A percentile compares a stretch with the other conserved stretches of the same genome.
Evolutionary conservation across 2,113 vertebrate species (phyloP).

Genomic region (Sciurus niger): DNA sequence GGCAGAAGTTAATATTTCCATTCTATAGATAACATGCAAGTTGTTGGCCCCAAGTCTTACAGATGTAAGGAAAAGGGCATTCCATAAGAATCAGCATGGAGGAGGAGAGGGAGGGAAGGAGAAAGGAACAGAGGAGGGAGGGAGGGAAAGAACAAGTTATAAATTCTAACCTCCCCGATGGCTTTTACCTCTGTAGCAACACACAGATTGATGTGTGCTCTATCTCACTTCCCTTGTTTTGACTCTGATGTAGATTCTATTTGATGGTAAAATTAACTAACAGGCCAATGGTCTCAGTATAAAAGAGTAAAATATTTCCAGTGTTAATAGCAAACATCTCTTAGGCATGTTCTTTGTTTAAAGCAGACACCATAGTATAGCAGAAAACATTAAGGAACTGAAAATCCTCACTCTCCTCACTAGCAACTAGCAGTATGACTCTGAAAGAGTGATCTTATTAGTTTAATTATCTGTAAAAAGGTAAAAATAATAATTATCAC

Average conservation of each 20-base stretch:
- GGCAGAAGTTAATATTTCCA: neutral
- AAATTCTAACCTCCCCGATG: neutral
- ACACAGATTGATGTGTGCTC: neutral
- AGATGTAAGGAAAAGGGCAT: neutral
- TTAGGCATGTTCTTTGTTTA: neutral
- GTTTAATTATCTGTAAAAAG: neutral
- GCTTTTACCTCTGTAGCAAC: neutral
- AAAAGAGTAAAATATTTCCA: neutral
- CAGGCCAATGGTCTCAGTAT: neutral
- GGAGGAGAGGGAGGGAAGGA: neutral
- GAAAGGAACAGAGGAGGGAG: no score
- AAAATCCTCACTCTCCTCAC: neutral
- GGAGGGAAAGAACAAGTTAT: no score
- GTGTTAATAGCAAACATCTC: neutral
- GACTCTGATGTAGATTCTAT: neutral
- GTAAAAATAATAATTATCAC: neutral
- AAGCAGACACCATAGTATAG: neutral
- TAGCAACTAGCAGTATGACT: neutral
- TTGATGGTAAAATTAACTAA: neutral
- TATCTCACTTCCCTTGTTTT: neutral
- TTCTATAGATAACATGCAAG: neutral
- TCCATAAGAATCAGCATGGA: neutral
- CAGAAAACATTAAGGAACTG: neutral
- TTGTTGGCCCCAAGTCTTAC: neutral
- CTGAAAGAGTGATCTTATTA: neutral